A percentile compares a stretch with the other conserved stretches of the same genome.
Conservation (phyloP, 2,113 vertebrate species). For the Anoura caudifer region DNA sequence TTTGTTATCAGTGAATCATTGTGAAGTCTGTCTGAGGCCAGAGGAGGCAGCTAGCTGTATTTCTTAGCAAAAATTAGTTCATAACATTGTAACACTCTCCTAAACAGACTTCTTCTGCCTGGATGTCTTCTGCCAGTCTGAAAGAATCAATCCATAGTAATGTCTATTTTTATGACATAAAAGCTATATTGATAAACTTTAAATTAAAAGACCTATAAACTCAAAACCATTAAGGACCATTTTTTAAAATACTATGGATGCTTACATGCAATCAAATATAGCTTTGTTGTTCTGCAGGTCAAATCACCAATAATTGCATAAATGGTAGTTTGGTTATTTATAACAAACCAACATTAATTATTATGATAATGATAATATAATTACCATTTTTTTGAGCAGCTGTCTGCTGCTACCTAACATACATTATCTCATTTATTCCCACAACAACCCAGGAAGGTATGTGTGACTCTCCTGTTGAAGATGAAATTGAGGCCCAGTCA, state of each 20-base stretch:
- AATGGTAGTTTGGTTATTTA: background rate
- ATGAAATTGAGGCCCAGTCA: background rate
- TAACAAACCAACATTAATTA: background rate
- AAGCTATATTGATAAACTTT: background rate
- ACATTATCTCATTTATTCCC: background rate
- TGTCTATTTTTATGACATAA: conserved; percentile 24
- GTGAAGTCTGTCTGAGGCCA: background rate
- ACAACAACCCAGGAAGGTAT: background rate
- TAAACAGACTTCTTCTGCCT: background rate
- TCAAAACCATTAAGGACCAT: background rate
- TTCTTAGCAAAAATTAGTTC: background rate
- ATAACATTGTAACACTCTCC: background rate
- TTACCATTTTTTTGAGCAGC: background rate
- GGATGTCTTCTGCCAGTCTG: background rate
- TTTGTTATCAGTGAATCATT: conserved; percentile 43
- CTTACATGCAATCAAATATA: background rate
- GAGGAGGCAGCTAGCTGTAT: background rate
- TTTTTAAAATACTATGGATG: background rate
- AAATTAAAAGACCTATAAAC: background rate
- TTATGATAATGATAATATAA: background rate
- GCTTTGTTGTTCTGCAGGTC: background rate
- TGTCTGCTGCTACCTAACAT: background rate
- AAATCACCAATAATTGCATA: background rate
- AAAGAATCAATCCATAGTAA: conserved; percentile 34
- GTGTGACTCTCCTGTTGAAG: background rate